Evolutionary conservation across 2,888 invertebrate genomes (phyloP).

Genomic region (Timandra comae): DNA sequence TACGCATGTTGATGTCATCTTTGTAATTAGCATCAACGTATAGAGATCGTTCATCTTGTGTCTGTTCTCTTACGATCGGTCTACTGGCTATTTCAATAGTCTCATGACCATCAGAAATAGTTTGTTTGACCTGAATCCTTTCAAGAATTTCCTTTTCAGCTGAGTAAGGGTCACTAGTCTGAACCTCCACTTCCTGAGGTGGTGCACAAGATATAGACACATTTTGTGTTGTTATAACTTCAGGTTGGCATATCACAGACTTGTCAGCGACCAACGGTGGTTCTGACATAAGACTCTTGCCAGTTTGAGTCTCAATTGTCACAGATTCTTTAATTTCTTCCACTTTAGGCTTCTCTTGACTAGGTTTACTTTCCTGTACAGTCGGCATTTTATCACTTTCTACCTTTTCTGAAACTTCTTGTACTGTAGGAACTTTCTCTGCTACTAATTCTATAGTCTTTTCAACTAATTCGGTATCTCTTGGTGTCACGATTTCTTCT

Average conservation of each 20-base stretch:
- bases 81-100: conserved; percentile 84
- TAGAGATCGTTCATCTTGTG: conserved; percentile 77
- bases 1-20: conserved; percentile 61
- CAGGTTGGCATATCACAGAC: conserved; percentile 59
- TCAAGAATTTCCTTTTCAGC: conserved; percentile 72
- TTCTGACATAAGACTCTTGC: conserved; percentile 74
- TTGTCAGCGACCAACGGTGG: conserved; percentile 57
- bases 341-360: conserved; percentile 22
- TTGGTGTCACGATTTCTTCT: conserved; percentile 77
- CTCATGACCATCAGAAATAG: conserved; percentile 79
- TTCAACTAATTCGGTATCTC: conserved; percentile 37
- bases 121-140: conserved; percentile 81
- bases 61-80: conserved; percentile 67
- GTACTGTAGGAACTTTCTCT: conserved; percentile 18
- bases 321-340: conserved; percentile 28
- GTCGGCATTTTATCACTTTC: conserved; percentile 29
- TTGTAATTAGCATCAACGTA: conserved; percentile 85
- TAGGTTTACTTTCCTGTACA: conserved; percentile 37
- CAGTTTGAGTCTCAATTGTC: conserved; percentile 81
- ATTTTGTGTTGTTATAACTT: conserved; percentile 57
- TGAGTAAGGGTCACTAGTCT: conserved; percentile 74
- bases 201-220: conserved; percentile 71
- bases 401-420: conserved; percentile 31
- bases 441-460: too few species aligned
- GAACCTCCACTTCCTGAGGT: conserved; percentile 78